A percentile compares a stretch with the other conserved stretches of the same genome.
phyloP scores from a whole-genome alignment of 2,797 vertebrate species.

The Falco cherrug region DNA sequence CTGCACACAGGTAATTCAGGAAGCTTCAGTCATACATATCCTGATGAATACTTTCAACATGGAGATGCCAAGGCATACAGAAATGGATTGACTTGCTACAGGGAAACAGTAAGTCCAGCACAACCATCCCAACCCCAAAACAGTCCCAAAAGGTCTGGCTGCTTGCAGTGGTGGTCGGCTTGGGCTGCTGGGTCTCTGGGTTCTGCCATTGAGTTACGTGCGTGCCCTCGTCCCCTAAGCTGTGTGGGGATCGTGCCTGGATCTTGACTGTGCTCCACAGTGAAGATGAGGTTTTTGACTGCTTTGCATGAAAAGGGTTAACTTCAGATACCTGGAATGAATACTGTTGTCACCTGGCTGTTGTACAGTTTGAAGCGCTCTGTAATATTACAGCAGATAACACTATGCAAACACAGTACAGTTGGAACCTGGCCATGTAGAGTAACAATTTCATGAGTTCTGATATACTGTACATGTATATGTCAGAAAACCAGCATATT shows the following conservation, averaged over 20 bases:
- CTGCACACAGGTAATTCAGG: not conserved
- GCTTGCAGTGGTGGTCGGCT: not conserved
- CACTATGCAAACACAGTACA: not conserved
- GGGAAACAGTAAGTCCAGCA: not conserved
- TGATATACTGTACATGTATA: not conserved
- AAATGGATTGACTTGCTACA: not conserved
- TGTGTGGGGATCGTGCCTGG: not conserved
- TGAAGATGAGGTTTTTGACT: not conserved
- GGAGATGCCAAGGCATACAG: not conserved
- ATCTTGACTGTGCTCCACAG: not conserved
- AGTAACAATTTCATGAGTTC: not conserved
- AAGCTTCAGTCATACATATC: not conserved
- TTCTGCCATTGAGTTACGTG: not conserved
- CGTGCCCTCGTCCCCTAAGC: not conserved
- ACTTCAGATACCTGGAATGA: not conserved
- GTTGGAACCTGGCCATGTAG: not conserved
- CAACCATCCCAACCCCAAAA: not conserved
- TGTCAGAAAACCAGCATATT: not conserved
- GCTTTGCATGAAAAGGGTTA: not conserved
- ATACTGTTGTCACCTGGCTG: not conserved
- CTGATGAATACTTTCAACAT: not conserved
- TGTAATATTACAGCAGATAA: not conserved
- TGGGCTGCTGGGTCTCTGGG: not conserved
- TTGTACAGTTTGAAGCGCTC: not conserved
- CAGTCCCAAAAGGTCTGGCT: not conserved